Evolutionary conservation across 2,888 invertebrate species (phyloP), one percentile per base, ranked within the genome.

Genomic region (Habrosyne pyritoides): DNA sequence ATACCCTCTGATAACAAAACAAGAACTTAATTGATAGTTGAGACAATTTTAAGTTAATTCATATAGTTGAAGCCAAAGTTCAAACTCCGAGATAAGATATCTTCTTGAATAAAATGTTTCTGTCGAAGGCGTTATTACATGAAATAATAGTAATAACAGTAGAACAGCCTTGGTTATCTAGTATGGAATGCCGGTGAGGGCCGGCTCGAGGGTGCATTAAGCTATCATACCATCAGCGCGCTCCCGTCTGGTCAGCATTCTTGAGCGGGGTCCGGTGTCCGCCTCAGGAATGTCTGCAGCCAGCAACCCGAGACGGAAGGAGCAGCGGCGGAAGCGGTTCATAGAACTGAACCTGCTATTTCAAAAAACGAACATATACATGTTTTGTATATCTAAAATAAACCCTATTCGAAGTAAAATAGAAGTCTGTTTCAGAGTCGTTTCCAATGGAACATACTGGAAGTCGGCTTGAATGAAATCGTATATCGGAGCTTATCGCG

Each of bases 281-380:
- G 84, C 82, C 84, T 79, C 73, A 81, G 86, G 89, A 90, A 90
- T 90, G 86, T 83, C 79, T 80, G 77, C 83, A 86, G 79, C 83
- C 79, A 88, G 89, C 88, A 90, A 91, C 87, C 85, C 91, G 91
- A 91, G 89, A 91, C 91, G 91, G 91, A 91, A 91, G 89, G 84
- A 89, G 86, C 81, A 73, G 75, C 88, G 84, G 86, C 91, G 91
- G 91, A 91, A 92, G 91, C 91, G 87, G 90, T 91, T 88, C 90
- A 89, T 87, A 82, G 84, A 89, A 89, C 81, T 74, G 67, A 69
- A 66, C 56, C 24, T 30, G 18, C 36, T 22, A 52, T 53, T 60
- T 63, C 65, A 54, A 68, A 67, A 85, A 86, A n/a, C 74, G 56
- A 77, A 65, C 70, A 64, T 48, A 64, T 63, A 62, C 54, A 46